Conservation (phyloP, 1,140 invertebrate genomes). For the Zophobas morio region DNA sequence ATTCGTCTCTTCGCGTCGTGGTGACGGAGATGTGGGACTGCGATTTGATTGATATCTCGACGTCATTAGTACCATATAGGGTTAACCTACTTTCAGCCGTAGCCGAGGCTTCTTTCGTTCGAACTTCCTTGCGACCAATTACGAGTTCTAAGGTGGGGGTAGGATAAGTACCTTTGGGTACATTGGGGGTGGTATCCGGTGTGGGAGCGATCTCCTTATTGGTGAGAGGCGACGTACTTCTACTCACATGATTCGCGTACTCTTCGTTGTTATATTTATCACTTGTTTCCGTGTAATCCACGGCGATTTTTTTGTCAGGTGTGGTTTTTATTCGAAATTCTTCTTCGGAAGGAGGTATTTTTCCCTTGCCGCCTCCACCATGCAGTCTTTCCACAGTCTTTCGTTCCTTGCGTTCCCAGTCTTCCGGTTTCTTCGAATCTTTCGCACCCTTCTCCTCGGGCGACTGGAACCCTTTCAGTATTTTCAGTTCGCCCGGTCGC, state of each 20-base stretch:
- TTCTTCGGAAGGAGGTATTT: slow-evolving; percentile 54
- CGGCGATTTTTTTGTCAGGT: slow-evolving; percentile 55
- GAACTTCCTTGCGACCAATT: slow-evolving; percentile 70
- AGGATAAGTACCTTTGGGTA: slow-evolving; percentile 44
- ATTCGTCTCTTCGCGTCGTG: slow-evolving; percentile 65
- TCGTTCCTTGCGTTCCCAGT: slow-evolving; percentile 66
- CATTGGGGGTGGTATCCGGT: slow-evolving; percentile 50
- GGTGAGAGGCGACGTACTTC: slow-evolving; percentile 68
- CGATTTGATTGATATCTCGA: slow-evolving; percentile 71
- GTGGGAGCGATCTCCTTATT: slow-evolving; percentile 59
- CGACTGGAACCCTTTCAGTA: slow-evolving; percentile 60
- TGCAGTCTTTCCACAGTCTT: slow-evolving; percentile 67
- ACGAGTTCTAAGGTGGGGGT: slow-evolving; percentile 69
- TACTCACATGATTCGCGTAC: slow-evolving; percentile 18
- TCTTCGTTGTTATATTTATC: slow-evolving; percentile 14
- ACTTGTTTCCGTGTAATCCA: slow-evolving; percentile 51
- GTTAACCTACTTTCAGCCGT: slow-evolving; percentile 70
- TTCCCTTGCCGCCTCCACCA: slow-evolving; percentile 68
- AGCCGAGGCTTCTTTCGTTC: slow-evolving; percentile 69
- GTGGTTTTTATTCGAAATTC: slow-evolving; percentile 56
- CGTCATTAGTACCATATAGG: slow-evolving; percentile 68
- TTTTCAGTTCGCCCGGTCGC: slow-evolving; percentile 59
- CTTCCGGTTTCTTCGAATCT: slow-evolving; percentile 68
- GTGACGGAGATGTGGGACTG: slow-evolving; percentile 71
- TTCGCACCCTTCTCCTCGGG: slow-evolving; percentile 69